phyloP scores from a whole-genome alignment of 2,113 vertebrate species.

The Amia ocellicauda region DNA sequence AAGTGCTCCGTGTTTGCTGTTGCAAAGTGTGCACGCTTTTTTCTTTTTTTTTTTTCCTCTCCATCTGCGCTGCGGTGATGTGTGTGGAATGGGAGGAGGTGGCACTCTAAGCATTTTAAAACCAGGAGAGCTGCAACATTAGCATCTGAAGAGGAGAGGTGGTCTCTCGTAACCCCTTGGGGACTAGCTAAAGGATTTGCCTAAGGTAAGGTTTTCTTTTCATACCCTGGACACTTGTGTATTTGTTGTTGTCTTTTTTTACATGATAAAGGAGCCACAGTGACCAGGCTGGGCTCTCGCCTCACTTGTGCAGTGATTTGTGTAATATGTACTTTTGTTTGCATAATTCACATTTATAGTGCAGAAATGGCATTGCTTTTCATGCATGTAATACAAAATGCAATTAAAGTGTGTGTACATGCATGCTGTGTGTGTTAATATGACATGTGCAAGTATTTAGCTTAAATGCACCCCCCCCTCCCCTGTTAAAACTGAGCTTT shows the following conservation, averaged over 20 bases:
- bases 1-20: conserved; percentile 50
- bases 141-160: conserved; percentile 54
- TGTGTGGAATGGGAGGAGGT: conserved; percentile 50
- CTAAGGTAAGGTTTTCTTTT: conserved; percentile 56
- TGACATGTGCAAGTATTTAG: background rate
- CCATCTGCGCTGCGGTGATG: conserved; percentile 39
- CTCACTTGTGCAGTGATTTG: too few species aligned
- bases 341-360: too few species aligned
- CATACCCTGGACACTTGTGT: conserved; percentile 49
- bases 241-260: background rate
- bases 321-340: too few species aligned
- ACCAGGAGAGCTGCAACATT: conserved; percentile 49
- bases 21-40: conserved; percentile 29
- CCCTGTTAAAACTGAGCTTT: too few species aligned
- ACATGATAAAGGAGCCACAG: too few species aligned
- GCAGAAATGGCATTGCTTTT: too few species aligned
- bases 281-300: too few species aligned
- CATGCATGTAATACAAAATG: background rate
- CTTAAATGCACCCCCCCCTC: too few species aligned
- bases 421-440: background rate
- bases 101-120: conserved; percentile 41
- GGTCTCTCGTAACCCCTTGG: conserved; percentile 59
- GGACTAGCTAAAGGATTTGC: conserved; percentile 38
- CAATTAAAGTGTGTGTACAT: background rate
- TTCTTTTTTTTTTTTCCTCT: too few species aligned